Percentiles rank a stretch among this genome's conserved stretches.
phyloP scores from a whole-genome alignment of 2,113 vertebrate genomes.

The Sciurus niger region DNA sequence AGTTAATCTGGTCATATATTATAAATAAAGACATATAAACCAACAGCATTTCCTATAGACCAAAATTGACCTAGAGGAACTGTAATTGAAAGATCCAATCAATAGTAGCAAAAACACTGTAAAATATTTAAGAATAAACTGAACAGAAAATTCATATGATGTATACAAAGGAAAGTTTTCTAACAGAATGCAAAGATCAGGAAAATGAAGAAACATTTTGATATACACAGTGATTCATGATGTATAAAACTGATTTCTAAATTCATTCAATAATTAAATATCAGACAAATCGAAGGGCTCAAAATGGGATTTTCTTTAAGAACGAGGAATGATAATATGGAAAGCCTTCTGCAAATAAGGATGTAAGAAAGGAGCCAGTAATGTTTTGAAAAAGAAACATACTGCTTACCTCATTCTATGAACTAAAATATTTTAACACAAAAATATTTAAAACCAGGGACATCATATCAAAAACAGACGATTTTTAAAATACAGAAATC shows the following conservation, averaged over 20 bases:
- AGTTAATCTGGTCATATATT: too few relatives aligned
- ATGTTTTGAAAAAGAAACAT: neutral
- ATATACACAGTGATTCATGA: neutral
- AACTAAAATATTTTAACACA: neutral
- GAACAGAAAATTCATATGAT: neutral
- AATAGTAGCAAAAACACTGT: neutral
- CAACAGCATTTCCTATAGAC: neutral
- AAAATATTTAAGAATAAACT: conserved; percentile 1
- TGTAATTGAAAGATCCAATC: neutral
- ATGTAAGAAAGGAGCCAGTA: neutral
- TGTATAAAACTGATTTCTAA: neutral
- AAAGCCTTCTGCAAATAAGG: neutral
- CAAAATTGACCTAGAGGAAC: neutral
- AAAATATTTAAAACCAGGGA: neutral
- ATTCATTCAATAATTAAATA: conserved; percentile 21
- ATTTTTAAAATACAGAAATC: neutral
- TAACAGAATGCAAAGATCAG: neutral
- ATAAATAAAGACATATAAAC: too few relatives aligned
- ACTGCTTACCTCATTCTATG: neutral
- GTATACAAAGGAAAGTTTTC: neutral
- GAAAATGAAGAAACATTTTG: too few relatives aligned
- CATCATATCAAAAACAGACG: neutral
- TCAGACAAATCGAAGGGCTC: neutral
- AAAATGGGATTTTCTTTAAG: neutral
- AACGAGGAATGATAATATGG: neutral